These are phyloP conservation scores for Drosophila varians DNA, from an alignment of 1,140 invertebrate genomes.

Conservation along the genomic window DNA sequence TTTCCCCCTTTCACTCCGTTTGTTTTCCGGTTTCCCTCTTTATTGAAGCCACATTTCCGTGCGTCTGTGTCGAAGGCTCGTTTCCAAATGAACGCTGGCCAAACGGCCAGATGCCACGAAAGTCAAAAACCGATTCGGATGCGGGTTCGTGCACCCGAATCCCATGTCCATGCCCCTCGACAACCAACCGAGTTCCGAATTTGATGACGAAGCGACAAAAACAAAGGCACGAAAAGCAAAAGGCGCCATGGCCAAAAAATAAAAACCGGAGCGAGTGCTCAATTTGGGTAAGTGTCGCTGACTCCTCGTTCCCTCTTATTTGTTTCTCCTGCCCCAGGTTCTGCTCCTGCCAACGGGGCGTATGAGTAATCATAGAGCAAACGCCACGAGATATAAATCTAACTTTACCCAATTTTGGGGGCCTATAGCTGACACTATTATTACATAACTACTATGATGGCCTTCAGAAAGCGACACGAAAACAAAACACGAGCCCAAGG, in stretches of 20 bases:
- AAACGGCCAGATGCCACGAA: conserved; percentile 28
- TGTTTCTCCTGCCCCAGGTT: conserved; percentile 4
- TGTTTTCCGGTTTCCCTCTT: conserved; percentile 4
- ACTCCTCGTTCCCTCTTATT: conserved; percentile 20
- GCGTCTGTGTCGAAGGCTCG: conserved; percentile 7
- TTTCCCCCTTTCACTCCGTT: conserved; percentile 7
- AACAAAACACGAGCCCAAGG: conserved; percentile 37
- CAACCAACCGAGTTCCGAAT: conserved; percentile 26
- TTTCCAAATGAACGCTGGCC: conserved; percentile 27
- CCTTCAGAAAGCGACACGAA: conserved; percentile 50
- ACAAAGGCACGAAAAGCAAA: conserved; percentile 35
- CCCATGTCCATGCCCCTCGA: too few species aligned
- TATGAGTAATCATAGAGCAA: conserved; percentile 73
- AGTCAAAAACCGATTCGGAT: conserved; percentile 20
- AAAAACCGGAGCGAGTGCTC: conserved; percentile 47
- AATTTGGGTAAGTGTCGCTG: conserved; percentile 76
- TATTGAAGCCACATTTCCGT: conserved; percentile 19
- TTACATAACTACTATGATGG: conserved; percentile 67
- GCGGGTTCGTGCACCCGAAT: too few species aligned
- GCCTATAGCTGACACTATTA: conserved; percentile 54
- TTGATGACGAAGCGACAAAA: conserved; percentile 67
- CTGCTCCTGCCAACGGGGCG: conserved; percentile 47
- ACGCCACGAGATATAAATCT: conserved; percentile 73
- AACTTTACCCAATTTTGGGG: conserved; percentile 67
- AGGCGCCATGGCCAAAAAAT: conserved; percentile 35